Evolutionary conservation across 2,113 vertebrate genomes (phyloP), one percentile per base, ranked within the genome.

Genomic region (Tricholaema leucomelas): DNA sequence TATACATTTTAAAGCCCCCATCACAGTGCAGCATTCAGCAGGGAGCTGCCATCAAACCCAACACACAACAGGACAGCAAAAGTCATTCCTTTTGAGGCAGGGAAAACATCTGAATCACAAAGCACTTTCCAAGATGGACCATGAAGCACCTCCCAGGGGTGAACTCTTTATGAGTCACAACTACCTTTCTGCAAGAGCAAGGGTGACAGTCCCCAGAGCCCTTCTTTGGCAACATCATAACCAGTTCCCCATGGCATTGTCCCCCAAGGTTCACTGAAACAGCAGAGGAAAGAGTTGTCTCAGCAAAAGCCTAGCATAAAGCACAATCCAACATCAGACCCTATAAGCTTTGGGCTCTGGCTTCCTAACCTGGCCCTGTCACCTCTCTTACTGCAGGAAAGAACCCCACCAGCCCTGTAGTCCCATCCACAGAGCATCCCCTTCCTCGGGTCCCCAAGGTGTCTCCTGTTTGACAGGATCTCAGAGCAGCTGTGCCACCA

Each of bases 261-360:
- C 35, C 48, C 31, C 56, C 30, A 42, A 59, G 33, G 48, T 14
- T 16, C 10, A 4, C 55, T 35, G 38, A 12, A 52, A 54, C 1
- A 14, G 44, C 65, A 52, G 54, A 20, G 46, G 46, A 21, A 13
- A 42, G 19, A 60, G 10, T 2, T 42, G 33, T 16, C 50, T 17
- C 42, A 24, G 33, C 6, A 78, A 48, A 5, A 56, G 28, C 36
- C 52, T 33, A 19, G 8, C 10, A 82, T 19, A 60, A 56, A 70
- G 19, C 70, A 63, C 3, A 12, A 15, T 6, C 27, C 63, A 30
- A 5, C 31, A 23, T 4, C 1, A 1, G 1, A 31, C 42, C 33
- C 17, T 61, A 24, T 38, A 3, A 31, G 23, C 23, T 48, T 67
- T 5, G 23, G n/a, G 38, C 73, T 55, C 38, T 25, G 30, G 12